These are phyloP conservation scores for Diorhabda elongata DNA, from an alignment of 1,140 invertebrate genomes.

Conservation along the genomic window DNA sequence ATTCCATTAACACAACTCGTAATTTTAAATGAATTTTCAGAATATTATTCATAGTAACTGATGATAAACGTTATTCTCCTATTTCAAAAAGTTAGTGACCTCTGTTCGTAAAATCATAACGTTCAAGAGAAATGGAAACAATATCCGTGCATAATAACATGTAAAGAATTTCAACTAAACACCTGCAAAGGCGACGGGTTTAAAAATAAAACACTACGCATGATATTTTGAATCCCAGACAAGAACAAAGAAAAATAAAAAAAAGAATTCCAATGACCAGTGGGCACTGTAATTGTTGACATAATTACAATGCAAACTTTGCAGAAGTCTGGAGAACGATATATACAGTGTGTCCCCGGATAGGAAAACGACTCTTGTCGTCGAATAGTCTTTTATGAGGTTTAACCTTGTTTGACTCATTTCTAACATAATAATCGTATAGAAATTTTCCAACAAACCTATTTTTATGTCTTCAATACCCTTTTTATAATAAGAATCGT, in stretches of 20 bases:
- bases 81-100: not conserved
- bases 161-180: not conserved
- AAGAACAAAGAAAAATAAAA: not conserved
- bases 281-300: slow-evolving; percentile 1
- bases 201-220: not conserved
- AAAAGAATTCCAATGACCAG: not conserved
- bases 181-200: not conserved
- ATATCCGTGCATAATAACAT: not conserved
- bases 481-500: no score
- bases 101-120: not conserved
- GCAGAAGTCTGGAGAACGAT: not conserved
- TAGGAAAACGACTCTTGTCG: no score
- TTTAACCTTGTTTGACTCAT: no score
- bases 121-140: not conserved
- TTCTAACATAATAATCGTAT: no score
- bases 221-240: not conserved
- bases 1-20: no score
- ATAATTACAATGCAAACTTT: not conserved
- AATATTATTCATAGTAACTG: no score
- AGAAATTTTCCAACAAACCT: no score
- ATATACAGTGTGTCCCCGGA: no score
- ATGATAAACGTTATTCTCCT: no score
- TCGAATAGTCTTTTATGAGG: no score
- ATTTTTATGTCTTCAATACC: no score
- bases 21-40: no score